Evolutionary conservation across 2,113 vertebrate genomes (phyloP).

Genomic region (Acanthisitta chloris): DNA sequence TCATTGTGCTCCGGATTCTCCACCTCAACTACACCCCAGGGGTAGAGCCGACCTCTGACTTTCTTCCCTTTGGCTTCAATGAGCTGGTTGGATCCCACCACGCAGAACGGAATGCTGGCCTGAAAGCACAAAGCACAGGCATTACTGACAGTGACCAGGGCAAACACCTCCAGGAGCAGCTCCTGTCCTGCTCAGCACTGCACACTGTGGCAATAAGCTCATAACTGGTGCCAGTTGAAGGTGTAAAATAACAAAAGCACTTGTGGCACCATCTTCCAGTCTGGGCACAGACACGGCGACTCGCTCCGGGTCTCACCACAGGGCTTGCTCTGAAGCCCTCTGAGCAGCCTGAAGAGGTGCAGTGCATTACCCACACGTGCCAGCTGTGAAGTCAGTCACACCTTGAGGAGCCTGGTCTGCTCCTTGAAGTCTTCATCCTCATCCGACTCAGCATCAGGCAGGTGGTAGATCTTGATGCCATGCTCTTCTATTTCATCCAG

Average conservation of each 20-base stretch:
- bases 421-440: conserved; percentile 99
- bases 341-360: neutral
- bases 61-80: conserved; percentile 99
- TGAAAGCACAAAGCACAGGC: conserved; percentile 54
- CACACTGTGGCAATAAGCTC: neutral
- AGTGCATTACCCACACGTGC: neutral
- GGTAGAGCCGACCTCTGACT: conserved; percentile 94
- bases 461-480: conserved; percentile 96
- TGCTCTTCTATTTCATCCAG: conserved; percentile 98
- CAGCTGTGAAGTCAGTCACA: conserved; percentile 8
- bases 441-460: conserved; percentile 96
- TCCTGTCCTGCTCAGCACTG: neutral
- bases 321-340: neutral
- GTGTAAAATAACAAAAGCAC: neutral
- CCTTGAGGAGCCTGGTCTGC: conserved; percentile 96
- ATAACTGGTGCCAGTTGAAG: neutral
- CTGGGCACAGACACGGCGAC: neutral
- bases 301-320: neutral
- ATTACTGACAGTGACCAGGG: neutral
- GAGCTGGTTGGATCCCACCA: conserved; percentile 96
- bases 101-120: conserved; percentile 96
- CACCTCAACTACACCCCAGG: conserved; percentile 98
- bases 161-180: neutral
- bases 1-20: conserved; percentile 98
- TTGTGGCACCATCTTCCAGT: neutral